Percentiles rank a stretch among this genome's conserved stretches.
Evolutionary conservation across 2,113 vertebrate species (phyloP).

Genomic region (Pipa parva): DNA sequence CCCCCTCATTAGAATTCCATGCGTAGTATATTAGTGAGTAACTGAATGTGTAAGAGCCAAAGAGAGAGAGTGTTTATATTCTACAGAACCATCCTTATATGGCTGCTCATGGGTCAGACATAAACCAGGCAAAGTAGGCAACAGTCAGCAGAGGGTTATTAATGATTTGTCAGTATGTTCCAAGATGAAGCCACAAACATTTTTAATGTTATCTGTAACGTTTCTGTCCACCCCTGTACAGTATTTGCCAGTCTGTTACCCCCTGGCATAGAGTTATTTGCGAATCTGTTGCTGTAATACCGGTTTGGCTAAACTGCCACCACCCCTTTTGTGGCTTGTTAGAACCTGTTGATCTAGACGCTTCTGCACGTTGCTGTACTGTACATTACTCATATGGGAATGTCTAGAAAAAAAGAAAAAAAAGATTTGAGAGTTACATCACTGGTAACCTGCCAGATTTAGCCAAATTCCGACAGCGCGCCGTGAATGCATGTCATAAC

Average conservation of each 20-base stretch:
- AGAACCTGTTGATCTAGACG: not conserved
- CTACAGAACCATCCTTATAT: slow-evolving; percentile 32
- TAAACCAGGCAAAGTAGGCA: not conserved
- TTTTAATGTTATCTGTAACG: not conserved
- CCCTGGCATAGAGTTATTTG: not conserved
- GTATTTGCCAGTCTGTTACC: not conserved
- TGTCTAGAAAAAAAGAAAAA: too few species aligned
- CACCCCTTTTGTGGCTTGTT: not conserved
- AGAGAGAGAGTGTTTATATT: slow-evolving; percentile 34
- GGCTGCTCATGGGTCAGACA: slow-evolving; percentile 6
- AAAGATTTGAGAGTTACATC: too few species aligned
- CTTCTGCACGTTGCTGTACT: too few species aligned
- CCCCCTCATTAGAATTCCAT: slow-evolving; percentile 22
- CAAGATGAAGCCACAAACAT: not conserved
- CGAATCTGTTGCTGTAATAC: not conserved
- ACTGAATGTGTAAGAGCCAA: slow-evolving; percentile 17
- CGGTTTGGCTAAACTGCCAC: not conserved
- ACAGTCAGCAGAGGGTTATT: not conserved
- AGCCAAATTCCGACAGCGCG: too few species aligned
- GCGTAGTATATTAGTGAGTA: slow-evolving; percentile 33
- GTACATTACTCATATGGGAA: too few species aligned
- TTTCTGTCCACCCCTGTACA: not conserved
- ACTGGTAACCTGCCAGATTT: too few species aligned
- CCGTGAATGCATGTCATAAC: too few species aligned
- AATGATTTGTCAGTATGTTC: not conserved